These are phyloP conservation scores for Harpagifer antarcticus DNA, from an alignment of 2,797 vertebrate genomes.

Conservation along the genomic window DNA sequence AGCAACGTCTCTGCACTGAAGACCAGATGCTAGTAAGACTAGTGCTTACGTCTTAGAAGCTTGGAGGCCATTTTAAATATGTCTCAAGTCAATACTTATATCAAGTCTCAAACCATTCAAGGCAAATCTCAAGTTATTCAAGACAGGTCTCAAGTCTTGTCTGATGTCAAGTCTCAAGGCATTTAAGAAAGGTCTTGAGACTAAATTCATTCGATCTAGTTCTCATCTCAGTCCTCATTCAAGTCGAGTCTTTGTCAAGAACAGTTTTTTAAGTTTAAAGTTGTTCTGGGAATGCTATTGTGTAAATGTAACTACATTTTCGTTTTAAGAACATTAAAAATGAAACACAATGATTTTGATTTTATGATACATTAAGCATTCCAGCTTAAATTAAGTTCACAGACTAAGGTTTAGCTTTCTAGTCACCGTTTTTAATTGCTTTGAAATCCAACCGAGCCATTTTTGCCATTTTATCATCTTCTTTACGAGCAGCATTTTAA, in stretches of 20 bases:
- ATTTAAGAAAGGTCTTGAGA: no score
- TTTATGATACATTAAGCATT: background rate
- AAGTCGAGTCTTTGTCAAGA: background rate
- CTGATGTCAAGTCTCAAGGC: background rate
- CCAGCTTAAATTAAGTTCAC: background rate
- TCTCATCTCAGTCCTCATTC: background rate
- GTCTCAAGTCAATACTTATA: background rate
- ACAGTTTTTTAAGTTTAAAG: no score
- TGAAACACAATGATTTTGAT: background rate
- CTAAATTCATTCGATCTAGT: no score
- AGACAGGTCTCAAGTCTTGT: background rate
- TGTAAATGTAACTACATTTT: background rate
- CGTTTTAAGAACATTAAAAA: no score
- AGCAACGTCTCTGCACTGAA: background rate
- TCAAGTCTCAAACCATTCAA: background rate
- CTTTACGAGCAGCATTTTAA: background rate
- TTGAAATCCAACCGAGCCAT: background rate
- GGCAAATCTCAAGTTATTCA: background rate
- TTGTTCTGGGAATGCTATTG: background rate
- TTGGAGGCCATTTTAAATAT: background rate
- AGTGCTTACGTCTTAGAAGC: background rate
- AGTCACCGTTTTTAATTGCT: background rate
- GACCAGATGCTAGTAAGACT: no score
- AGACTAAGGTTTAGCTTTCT: background rate
- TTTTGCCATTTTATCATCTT: background rate